Base-by-base conservation (phyloP, 2,888 invertebrate genomes). In the Nebria brevicollis region DNA sequence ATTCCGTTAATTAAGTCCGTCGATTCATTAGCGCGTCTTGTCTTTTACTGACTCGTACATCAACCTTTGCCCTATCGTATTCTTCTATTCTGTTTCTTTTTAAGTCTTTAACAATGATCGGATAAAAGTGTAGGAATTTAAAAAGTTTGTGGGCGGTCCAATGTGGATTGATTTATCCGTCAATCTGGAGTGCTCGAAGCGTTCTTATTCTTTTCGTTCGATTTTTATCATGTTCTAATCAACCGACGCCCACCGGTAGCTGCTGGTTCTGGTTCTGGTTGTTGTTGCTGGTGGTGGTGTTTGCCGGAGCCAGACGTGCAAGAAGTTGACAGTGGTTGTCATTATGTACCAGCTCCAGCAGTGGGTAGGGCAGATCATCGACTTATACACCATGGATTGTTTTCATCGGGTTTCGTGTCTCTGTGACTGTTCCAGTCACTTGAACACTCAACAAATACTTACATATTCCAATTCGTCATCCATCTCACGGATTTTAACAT, bases 251-350 rank as follows among this genome's bases (percentile, higher is more conserved):
- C 81, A 81, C 81, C 77, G 77, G 81, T 81, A 81, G 77, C 81
- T 64, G 74, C 25, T 54, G 13, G 11, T 54, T 8, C 54, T 54
- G 54, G 34, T 13, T 54, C 7, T 13, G 4, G 54, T n/a, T 64
- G 41, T n/a, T n/a, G 72, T 7, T 68, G 41, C 20, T 43, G 66
- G 13, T 43, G 66, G 20, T 20, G 20, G 20, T 20, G 20, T 20
- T 42, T 74, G 75, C 41, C 43, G 81, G 76, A 81, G 77, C 81
- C 81, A 81, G 81, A 81, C 81, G 77, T 81, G 77, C 81, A 81
- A 81, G 81, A 81, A 81, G 81, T 81, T 81, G 81, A 81, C 81
- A 81, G 81, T 81, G 81, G 77, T 81, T 81, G 81, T 81, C 81
- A 81, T 81, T 81, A 81, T 81, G 76, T 76, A 64, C 72, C 68